Base-by-base conservation (phyloP, 2,888 invertebrate species). In the Julus scandinavius region DNA sequence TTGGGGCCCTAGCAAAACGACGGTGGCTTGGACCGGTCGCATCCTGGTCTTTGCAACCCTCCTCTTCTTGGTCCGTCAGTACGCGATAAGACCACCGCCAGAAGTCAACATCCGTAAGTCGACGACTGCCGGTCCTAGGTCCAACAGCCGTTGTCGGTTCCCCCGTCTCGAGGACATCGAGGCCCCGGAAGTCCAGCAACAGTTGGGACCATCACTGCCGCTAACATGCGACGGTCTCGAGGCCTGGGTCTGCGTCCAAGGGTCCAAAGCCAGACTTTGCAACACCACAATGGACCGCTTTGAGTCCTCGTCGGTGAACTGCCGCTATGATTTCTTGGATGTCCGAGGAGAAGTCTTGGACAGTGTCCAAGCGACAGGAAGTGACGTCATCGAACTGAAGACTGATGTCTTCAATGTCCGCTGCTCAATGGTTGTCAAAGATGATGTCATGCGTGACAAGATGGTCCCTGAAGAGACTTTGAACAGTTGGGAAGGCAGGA, bases 201-300 rank as follows among this genome's bases (percentile, higher is more conserved):
- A 84, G 7, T 84, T 84, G 2, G 11, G 15, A 11, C 84, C 15
- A 20, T 11, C 84, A 2, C 13, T 41, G 38, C 84, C 84, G 3
- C 20, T 84, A 38, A 7, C 2, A 5, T 84, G 84, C 20, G 15
- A n/a, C 15, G 40, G 41, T 11, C 9, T 2, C 6, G 15, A 84
- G 40, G 84, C 9, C 84, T 84, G 84, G 84, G 84, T 84, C 40
- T 84, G 84, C 20, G 84, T 84, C 40, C 84, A 41, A 38, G 84
- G 84, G 2, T 7, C 84, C 11, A 38, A 20, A 3, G 84, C 84
- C 9, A 15, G 38, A 6, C 84, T 84, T 5, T 84, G 84, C 20
- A 84, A 84, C 15, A 20, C 11, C 11, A 84, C 84, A 15, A 9
- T 54, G 2, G 54, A 54, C 54, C 54, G 15, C 7, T 54, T 13